phyloP scores from a whole-genome alignment of 2,888 invertebrate species.

The Nipponacmea schrenckii region DNA sequence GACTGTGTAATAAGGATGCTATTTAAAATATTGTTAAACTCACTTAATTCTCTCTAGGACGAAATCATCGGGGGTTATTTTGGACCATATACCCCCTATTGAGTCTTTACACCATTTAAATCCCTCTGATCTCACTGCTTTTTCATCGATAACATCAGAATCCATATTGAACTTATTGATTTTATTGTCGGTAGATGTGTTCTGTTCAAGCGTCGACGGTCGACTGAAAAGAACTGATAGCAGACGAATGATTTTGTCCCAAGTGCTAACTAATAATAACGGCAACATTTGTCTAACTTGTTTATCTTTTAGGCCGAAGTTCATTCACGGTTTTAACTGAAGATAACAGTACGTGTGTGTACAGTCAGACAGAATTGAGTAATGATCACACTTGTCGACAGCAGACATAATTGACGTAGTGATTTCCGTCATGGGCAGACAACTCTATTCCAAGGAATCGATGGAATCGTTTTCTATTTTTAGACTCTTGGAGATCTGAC shows the following conservation, averaged over 20 bases:
- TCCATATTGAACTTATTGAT: conserved; percentile 14
- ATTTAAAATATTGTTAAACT: neutral
- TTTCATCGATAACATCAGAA: conserved; percentile 21
- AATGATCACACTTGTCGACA: too few species aligned
- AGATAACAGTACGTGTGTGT: too few species aligned
- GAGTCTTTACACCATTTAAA: conserved; percentile 49
- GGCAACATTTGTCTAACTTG: conserved; percentile 15
- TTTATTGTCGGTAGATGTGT: conserved; percentile 1
- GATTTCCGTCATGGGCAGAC: too few species aligned
- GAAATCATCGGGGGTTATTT: conserved; percentile 34
- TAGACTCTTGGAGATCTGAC: too few species aligned
- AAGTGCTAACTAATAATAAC: conserved; percentile 19
- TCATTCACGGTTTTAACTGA: too few species aligned
- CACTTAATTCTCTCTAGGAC: neutral
- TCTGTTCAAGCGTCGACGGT: neutral
- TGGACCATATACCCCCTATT: conserved; percentile 50
- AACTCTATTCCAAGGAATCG: too few species aligned
- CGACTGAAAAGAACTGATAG: conserved; percentile 17
- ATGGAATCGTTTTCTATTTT: too few species aligned
- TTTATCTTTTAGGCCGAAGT: too few species aligned
- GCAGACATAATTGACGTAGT: too few species aligned
- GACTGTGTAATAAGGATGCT: too few species aligned
- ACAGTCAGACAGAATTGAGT: too few species aligned
- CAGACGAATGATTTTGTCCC: conserved; percentile 22
- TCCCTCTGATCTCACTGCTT: conserved; percentile 28